A percentile compares a stretch with the other conserved stretches of the same genome.
phyloP scores from a whole-genome alignment of 2,113 vertebrate species.

The Lamprologus sp. region DNA sequence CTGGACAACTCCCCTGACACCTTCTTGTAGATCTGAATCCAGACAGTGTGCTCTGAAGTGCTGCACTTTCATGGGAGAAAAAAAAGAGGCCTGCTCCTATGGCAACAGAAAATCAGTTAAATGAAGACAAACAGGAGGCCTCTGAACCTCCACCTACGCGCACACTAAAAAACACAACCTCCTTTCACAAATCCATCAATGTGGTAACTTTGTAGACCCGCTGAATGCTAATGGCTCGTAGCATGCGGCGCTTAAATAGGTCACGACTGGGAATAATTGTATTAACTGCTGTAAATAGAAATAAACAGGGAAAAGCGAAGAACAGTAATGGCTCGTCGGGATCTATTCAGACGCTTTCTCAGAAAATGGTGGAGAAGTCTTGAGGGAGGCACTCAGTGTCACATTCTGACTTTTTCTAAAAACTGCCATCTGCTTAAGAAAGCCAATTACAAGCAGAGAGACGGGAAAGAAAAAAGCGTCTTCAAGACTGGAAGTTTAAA shows the following conservation, averaged over 20 bases:
- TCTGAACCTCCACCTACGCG: constrained; percentile 70
- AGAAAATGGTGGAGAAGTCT: constrained; percentile 44
- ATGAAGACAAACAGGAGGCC: constrained; percentile 69
- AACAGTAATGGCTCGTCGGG: constrained; percentile 50
- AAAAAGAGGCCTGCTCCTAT: constrained; percentile 61
- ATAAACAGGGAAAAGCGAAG: constrained; percentile 59
- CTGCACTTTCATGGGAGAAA: constrained; percentile 47
- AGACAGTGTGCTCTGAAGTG: constrained; percentile 54
- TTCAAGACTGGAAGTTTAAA: constrained; percentile 13
- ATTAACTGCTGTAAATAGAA: constrained; percentile 70
- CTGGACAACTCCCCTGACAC: constrained; percentile 61
- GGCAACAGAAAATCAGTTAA: constrained; percentile 69
- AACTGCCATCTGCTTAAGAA: constrained; percentile 47
- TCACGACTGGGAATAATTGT: constrained; percentile 66
- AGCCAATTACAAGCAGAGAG: constrained; percentile 53
- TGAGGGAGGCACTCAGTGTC: constrained; percentile 44
- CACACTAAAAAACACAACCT: constrained; percentile 59
- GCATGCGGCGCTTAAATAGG: constrained; percentile 65
- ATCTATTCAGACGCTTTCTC: constrained; percentile 57
- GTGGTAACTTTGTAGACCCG: constrained; percentile 56
- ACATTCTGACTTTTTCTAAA: constrained; percentile 36
- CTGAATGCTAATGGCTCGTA: constrained; percentile 61
- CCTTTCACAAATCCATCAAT: constrained; percentile 64
- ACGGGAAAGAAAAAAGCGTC: not conserved
- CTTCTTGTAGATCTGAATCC: constrained; percentile 51